Evolutionary conservation across 2,797 vertebrate species (phyloP), one percentile per base, ranked within the genome.

Genomic region (Prionace glauca): DNA sequence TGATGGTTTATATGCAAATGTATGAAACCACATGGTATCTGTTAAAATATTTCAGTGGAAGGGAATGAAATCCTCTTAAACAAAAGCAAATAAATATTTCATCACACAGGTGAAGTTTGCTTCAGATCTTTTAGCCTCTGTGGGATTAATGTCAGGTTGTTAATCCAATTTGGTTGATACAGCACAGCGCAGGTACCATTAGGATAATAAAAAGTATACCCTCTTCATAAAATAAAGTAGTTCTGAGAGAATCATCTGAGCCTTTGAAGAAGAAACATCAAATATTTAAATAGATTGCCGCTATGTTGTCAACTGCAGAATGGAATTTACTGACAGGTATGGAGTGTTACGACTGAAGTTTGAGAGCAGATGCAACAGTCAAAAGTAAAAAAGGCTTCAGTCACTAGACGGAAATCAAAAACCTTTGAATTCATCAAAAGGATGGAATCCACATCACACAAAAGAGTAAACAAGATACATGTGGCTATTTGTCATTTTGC

Each of bases 1-100:
- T 95, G 71, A 95, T 95, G 71, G 74, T 9, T 60, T 29, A 50
- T 32, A 95, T 95, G 45, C 8, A 95, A 95, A 7, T 77, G 93
- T 56, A 72, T 95, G 60, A 95, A 14, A 0, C 26, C 60, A 5
- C 71, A 56, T 16, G 18, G 71, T 77, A 18, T 71, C 32, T 95
- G 45, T 77, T 95, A 77, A 95, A 95, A 77, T 95, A 45, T 95
- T 95, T 74, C 93, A 56, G 50, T 60, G 71, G 71, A 50, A 95
- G 72, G 45, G 29, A 60, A 29, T 74, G 32, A 16, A 74, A 77
- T 50, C 69, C 50, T 20, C 45, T 56, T 74, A 45, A 95, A 95
- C 45, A 95, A 95, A 77, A 74, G 11, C 77, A 16, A 56, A 95
- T 95, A 74, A 95, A 95, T 77, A 95, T 95, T 95, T 95, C 36